These are phyloP conservation scores for Montipora capitata DNA, from an alignment of 92 coral and sea anemone genomes.

Conservation along the genomic window DNA sequence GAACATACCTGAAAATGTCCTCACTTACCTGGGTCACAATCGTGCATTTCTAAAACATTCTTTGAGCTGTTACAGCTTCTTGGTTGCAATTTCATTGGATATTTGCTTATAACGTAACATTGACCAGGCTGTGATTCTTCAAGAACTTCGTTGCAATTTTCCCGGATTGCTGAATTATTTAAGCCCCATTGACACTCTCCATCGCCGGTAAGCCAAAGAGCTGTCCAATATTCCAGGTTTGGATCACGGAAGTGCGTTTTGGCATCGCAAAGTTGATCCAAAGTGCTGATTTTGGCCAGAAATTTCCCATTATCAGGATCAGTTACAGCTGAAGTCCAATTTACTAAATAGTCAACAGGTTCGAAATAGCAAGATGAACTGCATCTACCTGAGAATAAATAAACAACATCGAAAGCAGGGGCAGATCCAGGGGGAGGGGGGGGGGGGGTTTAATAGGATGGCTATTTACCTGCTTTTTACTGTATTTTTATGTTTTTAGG, in stretches of 20 bases:
- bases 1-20: too few species aligned
- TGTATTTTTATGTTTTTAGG: too few species aligned
- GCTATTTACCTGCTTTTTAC: too few species aligned
- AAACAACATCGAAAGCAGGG: too few species aligned
- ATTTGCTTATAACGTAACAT: constrained; percentile 30
- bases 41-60: too few species aligned
- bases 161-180: not conserved
- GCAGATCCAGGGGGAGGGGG: too few species aligned
- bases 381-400: too few species aligned
- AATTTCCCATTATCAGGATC: fast-evolving
- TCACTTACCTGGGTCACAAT: too few species aligned
- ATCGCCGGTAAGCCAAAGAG: not conserved
- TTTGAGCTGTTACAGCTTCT: not conserved
- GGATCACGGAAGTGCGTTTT: not conserved
- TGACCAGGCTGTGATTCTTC: constrained; percentile 2
- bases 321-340: constrained; percentile 1
- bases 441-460: too few species aligned
- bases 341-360: not conserved
- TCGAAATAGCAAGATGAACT: too few species aligned
- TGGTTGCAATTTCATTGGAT: constrained; percentile 20
- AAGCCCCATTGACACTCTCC: not conserved
- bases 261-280: constrained; percentile 40
- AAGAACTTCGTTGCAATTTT: not conserved
- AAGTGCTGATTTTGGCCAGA: constrained; percentile 15
- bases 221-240: constrained; percentile 19